A percentile compares a stretch with the other conserved stretches of the same genome.
phyloP scores from a whole-genome alignment of 2,888 invertebrate species.

The Tenthredo distinguenda region DNA sequence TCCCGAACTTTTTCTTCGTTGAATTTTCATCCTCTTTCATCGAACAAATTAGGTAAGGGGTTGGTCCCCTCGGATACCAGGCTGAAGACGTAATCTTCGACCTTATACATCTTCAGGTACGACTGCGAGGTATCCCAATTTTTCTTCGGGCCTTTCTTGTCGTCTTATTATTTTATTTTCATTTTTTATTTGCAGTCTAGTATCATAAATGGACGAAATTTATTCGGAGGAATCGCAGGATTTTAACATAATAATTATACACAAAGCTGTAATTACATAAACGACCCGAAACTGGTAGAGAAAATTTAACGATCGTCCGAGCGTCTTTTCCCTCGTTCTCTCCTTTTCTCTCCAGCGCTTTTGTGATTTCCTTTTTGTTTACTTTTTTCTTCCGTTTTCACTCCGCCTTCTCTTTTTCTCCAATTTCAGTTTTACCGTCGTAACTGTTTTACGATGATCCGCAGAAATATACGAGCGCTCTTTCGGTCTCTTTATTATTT shows the following conservation, averaged over 20 bases:
- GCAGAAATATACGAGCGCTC: slow-evolving; percentile 27
- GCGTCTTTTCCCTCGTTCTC: background rate
- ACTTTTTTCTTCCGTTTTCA: slow-evolving; percentile 10
- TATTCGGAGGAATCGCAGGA: background rate
- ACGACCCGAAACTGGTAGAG: background rate
- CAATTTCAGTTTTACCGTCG: slow-evolving; percentile 34
- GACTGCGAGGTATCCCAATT: background rate
- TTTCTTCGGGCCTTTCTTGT: background rate
- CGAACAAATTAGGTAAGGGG: background rate
- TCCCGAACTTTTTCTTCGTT: background rate
- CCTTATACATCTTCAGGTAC: background rate
- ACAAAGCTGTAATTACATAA: background rate
- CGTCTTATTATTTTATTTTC: background rate
- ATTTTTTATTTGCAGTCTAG: background rate
- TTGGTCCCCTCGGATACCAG: background rate
- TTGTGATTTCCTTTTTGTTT: background rate
- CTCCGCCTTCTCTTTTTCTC: background rate
- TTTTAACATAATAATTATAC: background rate
- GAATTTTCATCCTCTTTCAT: background rate
- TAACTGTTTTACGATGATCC: slow-evolving; percentile 43
- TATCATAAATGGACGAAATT: background rate
- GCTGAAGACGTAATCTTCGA: background rate
- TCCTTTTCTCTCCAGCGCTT: background rate
- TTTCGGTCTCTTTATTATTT: slow-evolving; percentile 35
- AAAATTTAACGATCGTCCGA: slow-evolving; percentile 5